Base-by-base conservation (phyloP, 2,113 vertebrate species). In the Mirounga angustirostris region DNA sequence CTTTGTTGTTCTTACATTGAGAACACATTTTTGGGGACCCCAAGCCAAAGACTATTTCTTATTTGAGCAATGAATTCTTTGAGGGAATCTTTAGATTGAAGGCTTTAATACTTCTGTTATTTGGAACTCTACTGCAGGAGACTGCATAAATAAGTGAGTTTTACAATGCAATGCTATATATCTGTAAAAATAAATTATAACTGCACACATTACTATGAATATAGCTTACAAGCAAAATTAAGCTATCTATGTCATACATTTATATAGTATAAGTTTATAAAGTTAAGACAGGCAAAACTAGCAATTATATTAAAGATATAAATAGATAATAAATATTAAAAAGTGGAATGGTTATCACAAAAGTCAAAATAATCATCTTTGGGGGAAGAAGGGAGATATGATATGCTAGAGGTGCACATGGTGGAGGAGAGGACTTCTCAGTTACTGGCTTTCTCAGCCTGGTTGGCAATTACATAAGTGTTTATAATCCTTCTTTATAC, bases 171-270 rank as follows among this genome's bases (percentile, higher is more conserved):
- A 78, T 89, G 26, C 78, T 79, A 83, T 15, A 46, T 1, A 65
- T 54, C 28, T 92, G 3, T 43, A 43, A 46, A 92, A 95, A 92
- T 76, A 67, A 76, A 54, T n/a, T 22, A n/a, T 58, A 86, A 43
- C 12, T 74, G 12, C 4, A 58, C 24, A 92, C 0, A 22, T 36
- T 36, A 54, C 69, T 69, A 69, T 59, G n/a, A 95, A 67, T 56
- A 74, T 4, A 88, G 19, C n/a, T 83, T 78, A 54, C 2, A 82
- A 43, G n/a, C 76, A 82, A 88, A 82, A 58, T 33, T 87, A 94
- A 69, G 4, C 59, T 74, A 56, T 81, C 9, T 61, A 90, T 15
- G 18, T 40, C 26, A 71, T 1, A 43, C 36, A 18, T 67, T 78
- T 40, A 73, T 24, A 73, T 24, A 74, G 30, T 54, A 61, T 61